A percentile compares a stretch with the other conserved stretches of the same genome.
Evolutionary conservation across 2,113 vertebrate genomes (phyloP).

Genomic region (Bufo gargarizans): DNA sequence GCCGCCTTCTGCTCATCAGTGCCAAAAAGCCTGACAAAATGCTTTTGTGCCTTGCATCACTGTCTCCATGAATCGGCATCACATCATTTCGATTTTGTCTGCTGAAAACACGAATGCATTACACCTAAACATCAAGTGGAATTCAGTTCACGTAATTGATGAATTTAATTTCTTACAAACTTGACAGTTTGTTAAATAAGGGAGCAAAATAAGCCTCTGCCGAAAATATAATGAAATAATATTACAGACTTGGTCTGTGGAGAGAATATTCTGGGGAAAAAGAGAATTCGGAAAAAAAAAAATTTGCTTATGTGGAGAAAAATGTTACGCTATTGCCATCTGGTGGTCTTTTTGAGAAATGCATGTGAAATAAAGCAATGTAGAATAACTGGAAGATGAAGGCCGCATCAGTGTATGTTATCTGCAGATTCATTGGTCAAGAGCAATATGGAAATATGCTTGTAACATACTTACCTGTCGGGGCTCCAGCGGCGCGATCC

Average conservation of each 20-base stretch:
- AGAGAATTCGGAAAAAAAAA: not conserved
- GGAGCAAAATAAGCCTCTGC: constrained; percentile 1
- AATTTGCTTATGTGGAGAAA: not conserved
- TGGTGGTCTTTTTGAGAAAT: not conserved
- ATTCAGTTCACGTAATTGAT: constrained; percentile 27
- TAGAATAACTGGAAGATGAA: not conserved
- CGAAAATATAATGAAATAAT: not conserved
- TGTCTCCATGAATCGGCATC: not conserved
- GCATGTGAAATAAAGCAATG: not conserved
- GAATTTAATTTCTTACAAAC: constrained; percentile 22
- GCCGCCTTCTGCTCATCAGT: not conserved
- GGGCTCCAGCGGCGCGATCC: too few species aligned
- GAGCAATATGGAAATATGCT: too few species aligned
- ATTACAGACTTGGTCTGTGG: not conserved
- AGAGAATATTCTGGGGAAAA: not conserved
- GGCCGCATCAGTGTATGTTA: too few species aligned
- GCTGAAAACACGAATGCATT: not conserved
- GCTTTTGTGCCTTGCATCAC: not conserved
- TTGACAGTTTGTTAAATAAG: constrained; percentile 36
- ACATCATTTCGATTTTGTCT: not conserved
- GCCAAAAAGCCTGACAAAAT: not conserved
- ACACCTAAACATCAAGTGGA: not conserved
- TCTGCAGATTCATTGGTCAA: too few species aligned
- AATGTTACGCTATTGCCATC: constrained; percentile 16
- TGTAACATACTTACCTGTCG: too few species aligned